Base-by-base conservation (phyloP, 2,113 vertebrate species). In the Octodon degus region DNA sequence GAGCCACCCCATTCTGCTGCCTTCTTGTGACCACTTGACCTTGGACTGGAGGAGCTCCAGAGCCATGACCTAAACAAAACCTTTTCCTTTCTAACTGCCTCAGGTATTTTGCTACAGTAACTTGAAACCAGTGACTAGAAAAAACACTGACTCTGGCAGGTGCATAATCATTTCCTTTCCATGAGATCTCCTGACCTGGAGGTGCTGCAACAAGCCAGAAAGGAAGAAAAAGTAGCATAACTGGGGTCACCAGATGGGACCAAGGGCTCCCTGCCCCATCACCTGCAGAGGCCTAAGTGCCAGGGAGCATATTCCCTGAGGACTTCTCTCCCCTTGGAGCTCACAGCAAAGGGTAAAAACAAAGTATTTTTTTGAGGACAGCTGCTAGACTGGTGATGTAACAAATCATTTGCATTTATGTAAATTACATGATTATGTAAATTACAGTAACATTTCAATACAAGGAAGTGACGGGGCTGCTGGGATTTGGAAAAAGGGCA, bases 391-490 rank as follows among this genome's bases (percentile, higher is more conserved):
- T 88, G 91, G 92, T 32, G 91, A 92, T 95, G 95, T 90, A 97
- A 97, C 91, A 94, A 91, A 86, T 87, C 91, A 97, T 97, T 97
- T 97, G 95, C 96, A 97, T 98, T 98, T 98, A 98, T 98, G 97
- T 92, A 98, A 97, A 98, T 98, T 80, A 79, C 43, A 97, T 14
- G 37, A 97, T 98, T 97, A 98, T 97, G 93, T 63, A 98, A 98
- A 97, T 97, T 90, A 94, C 68, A 97, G 97, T 96, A 96, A 97
- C 95, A 97, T 97, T 97, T 97, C 96, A 98, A 95, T 97, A 94
- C 94, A 77, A 94, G 92, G 96, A 76, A 86, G 84, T 89, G 85
- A 80, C 74, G 62, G 93, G 89, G 62, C 94, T 84, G 37, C 84
- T 95, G 81, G 91, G 93, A 91, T 63, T 37, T 68, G 47, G 74